Evolutionary conservation across 2,797 vertebrate species (phyloP).

Genomic region (Epinephelus awoara): DNA sequence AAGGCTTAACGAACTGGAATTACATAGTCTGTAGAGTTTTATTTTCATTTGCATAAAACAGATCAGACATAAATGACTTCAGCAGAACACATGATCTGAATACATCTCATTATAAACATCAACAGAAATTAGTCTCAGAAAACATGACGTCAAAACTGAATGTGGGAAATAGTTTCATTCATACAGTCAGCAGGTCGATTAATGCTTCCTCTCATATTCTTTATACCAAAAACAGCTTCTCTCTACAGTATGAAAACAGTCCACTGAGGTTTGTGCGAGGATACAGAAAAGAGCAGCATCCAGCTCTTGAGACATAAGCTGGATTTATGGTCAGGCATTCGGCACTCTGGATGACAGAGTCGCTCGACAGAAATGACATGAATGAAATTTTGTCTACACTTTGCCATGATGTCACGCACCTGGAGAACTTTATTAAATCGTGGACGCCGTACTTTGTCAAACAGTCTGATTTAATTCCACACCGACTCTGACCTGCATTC

Average conservation of each 20-base stretch:
- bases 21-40: background rate
- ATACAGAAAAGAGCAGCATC: slow-evolving; percentile 37
- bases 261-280: slow-evolving; percentile 34
- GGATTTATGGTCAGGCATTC: too few species aligned
- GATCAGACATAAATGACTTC: slow-evolving; percentile 25
- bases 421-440: too few species aligned
- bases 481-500: too few species aligned
- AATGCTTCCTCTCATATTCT: slow-evolving; percentile 52
- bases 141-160: slow-evolving; percentile 22
- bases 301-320: slow-evolving; percentile 33
- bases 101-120: slow-evolving; percentile 16
- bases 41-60: slow-evolving; percentile 42
- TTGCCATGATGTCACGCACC: too few species aligned
- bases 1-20: slow-evolving; percentile 11
- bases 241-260: slow-evolving; percentile 20
- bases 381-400: too few species aligned
- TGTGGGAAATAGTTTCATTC: slow-evolving; percentile 16
- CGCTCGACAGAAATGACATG: too few species aligned
- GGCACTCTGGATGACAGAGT: too few species aligned
- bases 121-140: background rate
- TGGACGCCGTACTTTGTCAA: too few species aligned
- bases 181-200: slow-evolving; percentile 74
- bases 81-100: slow-evolving; percentile 28
- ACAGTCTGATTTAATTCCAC: too few species aligned
- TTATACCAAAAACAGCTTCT: slow-evolving; percentile 25